A percentile compares a stretch with the other conserved stretches of the same genome.
These are phyloP conservation scores for Artibeus jamaicensis DNA, from an alignment of 2,797 vertebrate genomes.

Conservation along the genomic window DNA sequence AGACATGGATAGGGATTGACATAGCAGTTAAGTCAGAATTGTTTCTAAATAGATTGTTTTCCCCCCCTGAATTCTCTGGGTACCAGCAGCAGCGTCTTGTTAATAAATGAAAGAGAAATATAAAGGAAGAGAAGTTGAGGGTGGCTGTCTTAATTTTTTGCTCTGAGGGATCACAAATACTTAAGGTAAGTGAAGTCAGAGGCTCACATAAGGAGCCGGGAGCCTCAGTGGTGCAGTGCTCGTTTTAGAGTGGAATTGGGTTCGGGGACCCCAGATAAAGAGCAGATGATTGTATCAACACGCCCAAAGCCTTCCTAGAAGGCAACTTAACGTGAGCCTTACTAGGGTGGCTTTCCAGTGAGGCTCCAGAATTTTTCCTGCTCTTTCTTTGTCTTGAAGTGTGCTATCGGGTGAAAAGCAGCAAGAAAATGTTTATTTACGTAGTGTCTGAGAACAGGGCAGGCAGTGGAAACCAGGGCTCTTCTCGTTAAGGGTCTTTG, in stretches of 20 bases:
- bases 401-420: neutral
- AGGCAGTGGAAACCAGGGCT: neutral
- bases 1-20: slow-evolving; percentile 68
- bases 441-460: neutral
- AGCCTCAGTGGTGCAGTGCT: neutral
- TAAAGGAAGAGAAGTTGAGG: slow-evolving; percentile 48
- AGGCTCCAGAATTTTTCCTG: neutral
- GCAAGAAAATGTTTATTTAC: neutral
- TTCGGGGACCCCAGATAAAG: neutral
- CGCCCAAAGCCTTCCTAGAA: neutral
- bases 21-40: slow-evolving; percentile 63
- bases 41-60: slow-evolving; percentile 73
- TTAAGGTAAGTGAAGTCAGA: slow-evolving; percentile 51
- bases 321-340: neutral
- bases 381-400: neutral
- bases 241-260: neutral
- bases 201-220: neutral
- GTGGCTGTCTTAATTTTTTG: slow-evolving; percentile 58
- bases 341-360: neutral
- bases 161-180: slow-evolving; percentile 30
- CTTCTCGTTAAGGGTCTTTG: neutral
- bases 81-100: slow-evolving; percentile 22
- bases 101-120: slow-evolving; percentile 56
- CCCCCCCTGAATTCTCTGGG: slow-evolving; percentile 33
- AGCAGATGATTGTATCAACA: neutral